A percentile compares a stretch with the other conserved stretches of the same genome.
These are phyloP conservation scores for Nannoperca australis DNA, from an alignment of 2,797 vertebrate genomes.

Conservation along the genomic window DNA sequence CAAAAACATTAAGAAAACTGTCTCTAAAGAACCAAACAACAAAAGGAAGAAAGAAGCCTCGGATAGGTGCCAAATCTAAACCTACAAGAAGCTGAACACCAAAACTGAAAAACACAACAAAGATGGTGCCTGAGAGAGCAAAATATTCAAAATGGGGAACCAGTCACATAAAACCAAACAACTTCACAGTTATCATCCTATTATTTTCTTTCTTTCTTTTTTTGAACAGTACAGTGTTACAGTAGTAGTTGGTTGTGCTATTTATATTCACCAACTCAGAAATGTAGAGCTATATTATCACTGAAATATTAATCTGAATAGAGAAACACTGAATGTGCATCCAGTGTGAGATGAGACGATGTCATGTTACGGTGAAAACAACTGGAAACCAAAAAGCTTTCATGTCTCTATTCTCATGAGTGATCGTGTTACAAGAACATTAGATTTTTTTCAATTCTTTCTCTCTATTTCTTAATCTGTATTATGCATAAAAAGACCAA, in stretches of 20 bases:
- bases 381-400: slow-evolving; percentile 18
- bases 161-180: not conserved
- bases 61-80: not conserved
- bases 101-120: not conserved
- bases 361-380: slow-evolving; percentile 38
- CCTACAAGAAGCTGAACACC: not conserved
- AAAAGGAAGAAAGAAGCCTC: not conserved
- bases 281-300: slow-evolving; percentile 18
- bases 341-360: slow-evolving; percentile 27
- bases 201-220: too few species aligned
- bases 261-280: not conserved
- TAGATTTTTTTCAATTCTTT: not conserved
- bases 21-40: not conserved
- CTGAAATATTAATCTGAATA: slow-evolving; percentile 49
- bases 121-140: not conserved
- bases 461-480: not conserved
- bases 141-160: not conserved
- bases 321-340: slow-evolving; percentile 26
- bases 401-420: slow-evolving; percentile 37
- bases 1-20: not conserved
- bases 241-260: too few species aligned
- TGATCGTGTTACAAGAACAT: slow-evolving; percentile 32
- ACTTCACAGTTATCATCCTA: not conserved
- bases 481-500: not conserved
- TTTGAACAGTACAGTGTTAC: too few species aligned